Evolutionary conservation across 1,140 invertebrate genomes (phyloP).

Genomic region (Drosophila oshimai): DNA sequence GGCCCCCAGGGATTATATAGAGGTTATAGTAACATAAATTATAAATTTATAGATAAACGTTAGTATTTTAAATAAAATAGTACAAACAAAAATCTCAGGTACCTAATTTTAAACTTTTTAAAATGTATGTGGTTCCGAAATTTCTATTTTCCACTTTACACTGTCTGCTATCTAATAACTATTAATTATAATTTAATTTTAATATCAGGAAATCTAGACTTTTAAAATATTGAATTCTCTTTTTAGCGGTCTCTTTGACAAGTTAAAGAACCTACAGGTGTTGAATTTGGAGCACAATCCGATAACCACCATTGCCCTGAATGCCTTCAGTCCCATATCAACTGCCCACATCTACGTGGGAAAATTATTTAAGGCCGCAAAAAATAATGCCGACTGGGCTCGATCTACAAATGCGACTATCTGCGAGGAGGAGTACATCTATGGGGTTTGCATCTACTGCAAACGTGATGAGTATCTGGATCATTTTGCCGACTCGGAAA

Average conservation of each 20-base stretch:
- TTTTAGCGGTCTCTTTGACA: constrained; percentile 59
- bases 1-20: no score
- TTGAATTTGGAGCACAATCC: constrained; percentile 68
- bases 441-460: constrained; percentile 66
- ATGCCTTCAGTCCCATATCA: constrained; percentile 44
- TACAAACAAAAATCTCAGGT: no score
- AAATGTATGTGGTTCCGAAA: no score
- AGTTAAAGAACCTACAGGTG: constrained; percentile 50
- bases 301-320: constrained; percentile 62
- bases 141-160: no score
- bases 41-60: no score
- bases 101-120: no score
- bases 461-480: constrained; percentile 62
- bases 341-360: constrained; percentile 64
- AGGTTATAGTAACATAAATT: no score
- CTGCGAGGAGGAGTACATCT: constrained; percentile 64
- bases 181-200: no score
- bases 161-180: no score
- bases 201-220: neutral
- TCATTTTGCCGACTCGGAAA: constrained; percentile 63
- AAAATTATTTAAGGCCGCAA: constrained; percentile 23
- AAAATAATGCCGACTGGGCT: constrained; percentile 45
- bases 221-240: neutral
- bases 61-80: no score
- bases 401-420: constrained; percentile 58